These are phyloP conservation scores for Enteromius viviparus DNA, from an alignment of 2,797 vertebrate species.

Conservation along the genomic window DNA sequence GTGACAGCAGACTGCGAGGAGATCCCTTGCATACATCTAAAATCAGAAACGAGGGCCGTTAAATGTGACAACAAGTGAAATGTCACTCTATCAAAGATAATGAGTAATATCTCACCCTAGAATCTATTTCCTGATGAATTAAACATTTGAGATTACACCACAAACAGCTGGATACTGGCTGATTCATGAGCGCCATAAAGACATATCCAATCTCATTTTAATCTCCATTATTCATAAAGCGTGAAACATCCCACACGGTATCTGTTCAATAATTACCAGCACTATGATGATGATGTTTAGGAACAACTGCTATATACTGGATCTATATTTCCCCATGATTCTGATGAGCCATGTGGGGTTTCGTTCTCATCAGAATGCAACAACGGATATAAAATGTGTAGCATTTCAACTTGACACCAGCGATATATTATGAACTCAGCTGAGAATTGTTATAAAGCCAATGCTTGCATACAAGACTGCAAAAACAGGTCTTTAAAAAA, in stretches of 20 bases:
- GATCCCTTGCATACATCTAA: constrained; percentile 47
- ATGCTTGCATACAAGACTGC: not conserved
- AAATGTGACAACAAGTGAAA: constrained; percentile 55
- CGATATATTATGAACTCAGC: constrained; percentile 41
- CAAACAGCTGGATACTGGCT: constrained; percentile 60
- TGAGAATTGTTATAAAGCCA: constrained; percentile 27
- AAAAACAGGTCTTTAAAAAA: not conserved
- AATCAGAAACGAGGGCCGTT: constrained; percentile 43
- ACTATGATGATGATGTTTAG: constrained; percentile 45
- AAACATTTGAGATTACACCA: constrained; percentile 55
- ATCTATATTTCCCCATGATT: constrained; percentile 49
- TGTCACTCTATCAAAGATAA: constrained; percentile 60
- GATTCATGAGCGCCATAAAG: constrained; percentile 59
- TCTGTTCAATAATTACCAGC: constrained; percentile 55
- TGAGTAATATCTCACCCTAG: constrained; percentile 56
- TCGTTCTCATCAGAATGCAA: constrained; percentile 42
- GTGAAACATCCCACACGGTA: constrained; percentile 44
- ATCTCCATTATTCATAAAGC: constrained; percentile 58
- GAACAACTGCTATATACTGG: constrained; percentile 33
- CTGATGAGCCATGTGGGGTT: constrained; percentile 45
- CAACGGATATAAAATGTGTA: constrained; percentile 44
- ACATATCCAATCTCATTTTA: constrained; percentile 59
- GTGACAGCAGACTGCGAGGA: constrained; percentile 23
- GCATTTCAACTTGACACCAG: constrained; percentile 31
- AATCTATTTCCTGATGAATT: constrained; percentile 62